Base-by-base conservation (phyloP, 1,140 invertebrate species). In the Rhyzopertha dominica region DNA sequence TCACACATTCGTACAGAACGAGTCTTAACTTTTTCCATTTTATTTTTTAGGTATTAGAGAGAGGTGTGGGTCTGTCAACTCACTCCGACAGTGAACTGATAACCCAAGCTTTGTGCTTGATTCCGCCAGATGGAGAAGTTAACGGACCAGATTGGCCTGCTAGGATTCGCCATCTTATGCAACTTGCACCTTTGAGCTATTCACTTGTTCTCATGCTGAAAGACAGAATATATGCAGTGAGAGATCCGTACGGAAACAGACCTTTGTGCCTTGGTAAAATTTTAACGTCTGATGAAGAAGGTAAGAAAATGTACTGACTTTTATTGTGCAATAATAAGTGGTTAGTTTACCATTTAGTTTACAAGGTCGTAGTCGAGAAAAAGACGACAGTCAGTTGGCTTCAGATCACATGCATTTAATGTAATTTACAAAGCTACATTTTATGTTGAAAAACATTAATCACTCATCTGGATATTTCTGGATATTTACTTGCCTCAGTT, bases 41-140 rank as follows among this genome's bases (percentile, higher is more conserved):
- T 19, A 4, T 31, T 29, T 52, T 60, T 30, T 58, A 91, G 87
- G 85, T 93, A 24, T 71, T 96, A 28, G 82, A 82, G 17, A 78
- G 90, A 47, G 94, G 93, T 7, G 88, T 96, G 22, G 93, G 93
- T 0, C 67, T 98, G 4, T 95, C 92, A 0, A 97, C 93, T 0
- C 84, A 90, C 61, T 95, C 91, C 4, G 95, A 98, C 66, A 95
- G 90, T 35, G 95, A 98, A 70, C 71, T 98, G 28, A 95, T 98
- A 49, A 95, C 92, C 10, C 95, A 98, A 73, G 87, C 94, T 2
- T 69, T 98, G 28, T 94, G 93, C 56, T 79, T 93, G 35, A 90
- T 88, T 61, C 93, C 93, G 8, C 87, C 90, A 1, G 85, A 92
- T 59, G 85, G 87, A 8, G 85, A 90, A 72, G 79, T 82, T 19